These are phyloP conservation scores for Andrena minutula DNA, from an alignment of 2,888 invertebrate genomes.

Conservation along the genomic window DNA sequence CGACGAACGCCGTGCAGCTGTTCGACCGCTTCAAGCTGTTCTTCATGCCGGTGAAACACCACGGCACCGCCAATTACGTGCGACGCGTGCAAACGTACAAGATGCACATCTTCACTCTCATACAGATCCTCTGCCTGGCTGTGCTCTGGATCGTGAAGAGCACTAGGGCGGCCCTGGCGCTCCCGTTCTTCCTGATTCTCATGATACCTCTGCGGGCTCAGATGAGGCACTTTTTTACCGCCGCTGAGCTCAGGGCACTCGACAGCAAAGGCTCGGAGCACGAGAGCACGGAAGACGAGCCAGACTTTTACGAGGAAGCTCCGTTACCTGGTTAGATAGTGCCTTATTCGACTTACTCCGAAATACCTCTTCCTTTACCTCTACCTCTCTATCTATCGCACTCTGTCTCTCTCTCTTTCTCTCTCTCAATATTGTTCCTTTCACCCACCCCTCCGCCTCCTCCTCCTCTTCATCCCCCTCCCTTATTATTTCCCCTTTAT, in stretches of 20 bases:
- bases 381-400: not conserved
- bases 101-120: conserved; percentile 96
- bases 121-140: conserved; percentile 92
- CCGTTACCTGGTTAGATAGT: conserved; percentile 91
- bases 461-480: not conserved
- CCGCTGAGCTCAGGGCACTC: conserved; percentile 93
- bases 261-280: conserved; percentile 92
- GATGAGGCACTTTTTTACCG: conserved; percentile 91
- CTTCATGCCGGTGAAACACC: conserved; percentile 98
- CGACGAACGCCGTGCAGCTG: conserved; percentile 97
- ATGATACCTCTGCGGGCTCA: conserved; percentile 95
- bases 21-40: conserved; percentile 95
- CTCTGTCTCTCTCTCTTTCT: not conserved
- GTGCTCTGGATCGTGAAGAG: conserved; percentile 96
- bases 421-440: not conserved
- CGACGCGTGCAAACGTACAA: conserved; percentile 94
- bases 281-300: conserved; percentile 93
- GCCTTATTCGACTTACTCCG: conserved; percentile 77
- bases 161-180: conserved; percentile 94
- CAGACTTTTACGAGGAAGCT: conserved; percentile 97
- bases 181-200: conserved; percentile 97
- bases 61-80: conserved; percentile 95
- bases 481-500: not conserved
- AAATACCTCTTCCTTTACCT: conserved; percentile 31
- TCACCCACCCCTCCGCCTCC: not conserved